Percentiles rank a stretch among this genome's conserved stretches.
Evolutionary conservation across 2,888 invertebrate species (phyloP).

Genomic region (Drosophila robusta): DNA sequence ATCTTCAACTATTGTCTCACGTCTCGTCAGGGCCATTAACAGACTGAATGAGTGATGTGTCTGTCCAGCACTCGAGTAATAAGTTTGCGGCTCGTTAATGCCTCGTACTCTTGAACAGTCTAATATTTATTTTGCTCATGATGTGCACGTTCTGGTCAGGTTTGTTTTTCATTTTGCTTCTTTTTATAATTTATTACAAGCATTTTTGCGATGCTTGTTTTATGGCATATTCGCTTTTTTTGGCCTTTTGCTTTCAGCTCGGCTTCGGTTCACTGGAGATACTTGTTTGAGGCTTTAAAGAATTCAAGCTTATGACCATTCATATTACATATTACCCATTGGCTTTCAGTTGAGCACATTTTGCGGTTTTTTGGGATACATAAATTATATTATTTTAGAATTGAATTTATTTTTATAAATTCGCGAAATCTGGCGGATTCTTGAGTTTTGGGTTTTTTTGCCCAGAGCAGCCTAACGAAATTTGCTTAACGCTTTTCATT

Average conservation of each 20-base stretch:
- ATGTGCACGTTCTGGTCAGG: constrained; percentile 37
- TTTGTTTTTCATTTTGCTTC: constrained; percentile 15
- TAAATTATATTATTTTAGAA: neutral
- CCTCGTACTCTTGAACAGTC: constrained; percentile 13
- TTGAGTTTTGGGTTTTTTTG: neutral
- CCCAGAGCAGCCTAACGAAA: neutral
- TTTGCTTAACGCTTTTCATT: constrained; percentile 4
- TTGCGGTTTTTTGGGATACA: neutral
- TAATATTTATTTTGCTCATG: constrained; percentile 46
- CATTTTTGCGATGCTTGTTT: constrained; percentile 30
- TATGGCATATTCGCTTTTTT: constrained; percentile 34
- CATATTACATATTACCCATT: constrained; percentile 3
- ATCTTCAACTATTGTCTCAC: constrained; percentile 29
- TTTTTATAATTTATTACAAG: constrained; percentile 44
- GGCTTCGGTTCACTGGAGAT: constrained; percentile 10
- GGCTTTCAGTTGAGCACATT: neutral
- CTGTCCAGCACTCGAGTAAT: constrained; percentile 27
- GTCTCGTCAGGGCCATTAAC: constrained; percentile 46
- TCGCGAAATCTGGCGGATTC: neutral
- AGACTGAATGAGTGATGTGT: constrained; percentile 25
- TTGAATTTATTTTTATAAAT: too few species aligned
- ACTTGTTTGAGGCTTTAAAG: constrained; percentile 24
- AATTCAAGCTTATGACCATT: constrained; percentile 28
- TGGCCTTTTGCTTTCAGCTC: constrained; percentile 11
- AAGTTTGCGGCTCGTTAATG: constrained; percentile 2